Conservation (phyloP, 1,140 invertebrate species). For the Camponotus pennsylvanicus region DNA sequence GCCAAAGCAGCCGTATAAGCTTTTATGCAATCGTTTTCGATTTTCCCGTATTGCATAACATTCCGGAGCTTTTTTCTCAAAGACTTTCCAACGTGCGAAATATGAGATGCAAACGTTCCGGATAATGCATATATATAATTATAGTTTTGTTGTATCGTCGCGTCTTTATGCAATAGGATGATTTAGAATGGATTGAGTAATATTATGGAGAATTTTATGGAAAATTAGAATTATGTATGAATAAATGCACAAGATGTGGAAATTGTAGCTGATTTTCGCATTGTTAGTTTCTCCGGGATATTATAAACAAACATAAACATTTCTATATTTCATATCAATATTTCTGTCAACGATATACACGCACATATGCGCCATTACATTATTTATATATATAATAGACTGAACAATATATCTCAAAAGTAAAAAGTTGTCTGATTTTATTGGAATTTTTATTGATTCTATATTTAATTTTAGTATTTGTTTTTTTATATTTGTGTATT, state of each 20-base stretch:
- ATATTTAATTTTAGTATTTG: neutral
- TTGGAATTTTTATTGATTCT: slow-evolving; percentile 4
- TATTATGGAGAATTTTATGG: neutral
- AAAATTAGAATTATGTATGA: slow-evolving; percentile 41
- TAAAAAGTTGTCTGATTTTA: slow-evolving; percentile 8
- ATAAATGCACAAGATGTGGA: slow-evolving; percentile 1
- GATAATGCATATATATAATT: too few relatives aligned
- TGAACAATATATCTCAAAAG: neutral
- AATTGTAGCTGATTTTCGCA: slow-evolving; percentile 1
- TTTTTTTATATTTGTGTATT: neutral
- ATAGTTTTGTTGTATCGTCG: neutral
- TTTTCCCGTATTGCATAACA: slow-evolving; percentile 14
- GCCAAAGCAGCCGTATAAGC: neutral
- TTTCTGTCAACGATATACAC: neutral
- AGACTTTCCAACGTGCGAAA: neutral
- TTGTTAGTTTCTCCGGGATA: neutral
- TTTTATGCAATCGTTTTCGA: neutral
- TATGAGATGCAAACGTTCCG: neutral
- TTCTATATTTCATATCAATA: neutral
- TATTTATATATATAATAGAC: slow-evolving; percentile 12
- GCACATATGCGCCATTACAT: neutral
- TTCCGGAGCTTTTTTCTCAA: neutral
- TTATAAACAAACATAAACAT: slow-evolving; percentile 15
- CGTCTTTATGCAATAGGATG: neutral
- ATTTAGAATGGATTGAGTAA: neutral